These are phyloP conservation scores for Steinernema feltiae DNA, from an alignment of 1,140 invertebrate genomes.

Conservation along the genomic window DNA sequence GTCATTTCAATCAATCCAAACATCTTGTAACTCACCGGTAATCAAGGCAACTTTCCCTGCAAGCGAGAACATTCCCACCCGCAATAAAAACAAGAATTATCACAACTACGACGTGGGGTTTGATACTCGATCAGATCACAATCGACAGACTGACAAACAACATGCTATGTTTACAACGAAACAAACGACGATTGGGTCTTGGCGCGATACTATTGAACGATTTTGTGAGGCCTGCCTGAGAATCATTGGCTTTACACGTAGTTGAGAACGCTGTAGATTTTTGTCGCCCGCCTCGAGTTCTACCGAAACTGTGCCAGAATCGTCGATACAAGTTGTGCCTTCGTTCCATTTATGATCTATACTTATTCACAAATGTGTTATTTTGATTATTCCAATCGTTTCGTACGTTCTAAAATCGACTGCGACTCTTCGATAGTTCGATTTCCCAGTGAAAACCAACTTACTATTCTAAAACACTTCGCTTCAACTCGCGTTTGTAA, in stretches of 20 bases:
- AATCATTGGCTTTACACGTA: neutral
- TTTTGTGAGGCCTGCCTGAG: neutral
- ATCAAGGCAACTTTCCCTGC: constrained; percentile 32
- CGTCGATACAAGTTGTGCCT: too few relatives aligned
- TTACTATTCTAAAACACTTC: too few relatives aligned
- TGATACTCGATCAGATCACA: too few relatives aligned
- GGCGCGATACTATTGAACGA: neutral
- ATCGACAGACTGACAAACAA: too few relatives aligned
- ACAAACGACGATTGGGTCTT: neutral
- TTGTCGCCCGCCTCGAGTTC: neutral
- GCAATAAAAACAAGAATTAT: neutral
- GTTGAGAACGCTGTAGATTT: neutral
- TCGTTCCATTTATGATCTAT: too few relatives aligned
- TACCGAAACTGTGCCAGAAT: neutral
- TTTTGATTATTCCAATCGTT: too few relatives aligned
- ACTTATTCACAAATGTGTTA: too few relatives aligned
- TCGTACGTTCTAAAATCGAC: too few relatives aligned
- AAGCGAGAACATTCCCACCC: neutral
- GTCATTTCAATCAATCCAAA: neutral
- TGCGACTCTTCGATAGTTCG: too few relatives aligned
- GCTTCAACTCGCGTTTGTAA: too few relatives aligned
- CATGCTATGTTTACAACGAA: neutral
- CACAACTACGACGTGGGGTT: too few relatives aligned
- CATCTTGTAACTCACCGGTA: constrained; percentile 22
- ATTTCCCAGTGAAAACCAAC: too few relatives aligned